Evolutionary conservation across 2,113 vertebrate species (phyloP).

Genomic region (Varanus komodoensis): DNA sequence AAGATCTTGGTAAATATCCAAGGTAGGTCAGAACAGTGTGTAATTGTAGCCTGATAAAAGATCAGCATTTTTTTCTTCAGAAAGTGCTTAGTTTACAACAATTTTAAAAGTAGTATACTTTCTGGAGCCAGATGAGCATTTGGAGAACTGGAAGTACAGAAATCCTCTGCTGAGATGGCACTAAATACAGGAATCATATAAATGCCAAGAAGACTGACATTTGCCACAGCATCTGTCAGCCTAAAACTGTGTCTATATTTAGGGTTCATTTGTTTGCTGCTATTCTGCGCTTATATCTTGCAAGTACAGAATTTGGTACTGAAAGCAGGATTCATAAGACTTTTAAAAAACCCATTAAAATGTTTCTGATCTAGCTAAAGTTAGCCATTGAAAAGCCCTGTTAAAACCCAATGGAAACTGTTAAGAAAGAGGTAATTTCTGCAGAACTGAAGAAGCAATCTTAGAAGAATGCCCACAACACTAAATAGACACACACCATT

Average conservation of each 20-base stretch:
- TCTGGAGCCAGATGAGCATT: slow-evolving; percentile 29
- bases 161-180: slow-evolving; percentile 35
- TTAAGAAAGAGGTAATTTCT: neutral
- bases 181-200: slow-evolving; percentile 24
- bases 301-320: neutral
- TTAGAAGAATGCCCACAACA: neutral
- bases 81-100: slow-evolving; percentile 46
- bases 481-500: neutral
- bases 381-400: neutral
- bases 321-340: neutral
- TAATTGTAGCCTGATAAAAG: slow-evolving; percentile 49
- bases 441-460: too few relatives aligned
- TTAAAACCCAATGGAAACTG: neutral
- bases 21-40: slow-evolving; percentile 41
- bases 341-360: neutral
- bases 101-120: neutral
- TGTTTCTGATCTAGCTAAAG: neutral
- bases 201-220: neutral
- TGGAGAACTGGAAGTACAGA: neutral
- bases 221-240: neutral
- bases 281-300: neutral
- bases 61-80: slow-evolving; percentile 48
- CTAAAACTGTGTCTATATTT: neutral
- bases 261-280: neutral
- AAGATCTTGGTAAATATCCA: slow-evolving; percentile 52